These are phyloP conservation scores for Tokudaia muenninki DNA, from an alignment of 2,797 vertebrate genomes.

Conservation along the genomic window DNA sequence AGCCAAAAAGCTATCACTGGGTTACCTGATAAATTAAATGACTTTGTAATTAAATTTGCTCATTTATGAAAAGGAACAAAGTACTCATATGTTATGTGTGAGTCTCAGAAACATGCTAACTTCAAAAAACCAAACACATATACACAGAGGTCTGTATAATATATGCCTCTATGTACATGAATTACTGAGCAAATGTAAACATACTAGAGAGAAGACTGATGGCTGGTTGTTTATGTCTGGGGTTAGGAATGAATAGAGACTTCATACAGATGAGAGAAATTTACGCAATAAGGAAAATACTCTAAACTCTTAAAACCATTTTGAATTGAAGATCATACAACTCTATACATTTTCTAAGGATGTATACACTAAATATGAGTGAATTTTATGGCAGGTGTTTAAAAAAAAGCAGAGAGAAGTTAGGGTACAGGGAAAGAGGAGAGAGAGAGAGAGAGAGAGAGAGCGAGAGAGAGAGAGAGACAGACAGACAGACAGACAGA, in stretches of 20 bases:
- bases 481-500: neutral
- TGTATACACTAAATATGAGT: neutral
- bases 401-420: neutral
- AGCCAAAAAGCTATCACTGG: neutral
- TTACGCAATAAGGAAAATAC: neutral
- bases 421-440: neutral
- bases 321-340: neutral
- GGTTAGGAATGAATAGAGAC: neutral
- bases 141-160: neutral
- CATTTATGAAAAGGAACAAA: neutral
- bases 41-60: neutral
- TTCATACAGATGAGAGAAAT: neutral
- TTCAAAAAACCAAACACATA: neutral
- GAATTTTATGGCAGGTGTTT: slow-evolving; percentile 10
- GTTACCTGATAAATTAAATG: slow-evolving; percentile 11
- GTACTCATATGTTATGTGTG: neutral
- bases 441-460: neutral
- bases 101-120: neutral
- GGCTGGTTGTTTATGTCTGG: neutral
- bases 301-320: neutral
- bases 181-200: neutral
- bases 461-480: neutral
- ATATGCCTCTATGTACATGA: neutral
- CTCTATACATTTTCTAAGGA: slow-evolving; percentile 33
- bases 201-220: neutral